Percentiles rank a stretch among this genome's conserved stretches.
These are phyloP conservation scores for Petroica traversi DNA, from an alignment of 2,113 vertebrate species.

Conservation along the genomic window DNA sequence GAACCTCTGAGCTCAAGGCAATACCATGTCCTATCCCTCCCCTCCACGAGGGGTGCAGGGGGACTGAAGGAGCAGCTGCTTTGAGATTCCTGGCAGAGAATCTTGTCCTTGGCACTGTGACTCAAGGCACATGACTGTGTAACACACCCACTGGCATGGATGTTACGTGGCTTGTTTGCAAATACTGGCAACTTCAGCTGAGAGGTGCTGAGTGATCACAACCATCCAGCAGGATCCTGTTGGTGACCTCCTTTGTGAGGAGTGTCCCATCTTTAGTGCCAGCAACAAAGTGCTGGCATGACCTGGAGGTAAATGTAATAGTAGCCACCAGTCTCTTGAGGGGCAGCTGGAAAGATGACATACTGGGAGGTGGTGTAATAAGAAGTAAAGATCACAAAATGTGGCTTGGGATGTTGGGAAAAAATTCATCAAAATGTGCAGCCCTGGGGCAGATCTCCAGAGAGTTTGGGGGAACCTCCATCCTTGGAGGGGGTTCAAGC, in stretches of 20 bases:
- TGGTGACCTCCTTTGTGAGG: background rate
- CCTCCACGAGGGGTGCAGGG: background rate
- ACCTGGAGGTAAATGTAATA: background rate
- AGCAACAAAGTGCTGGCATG: background rate
- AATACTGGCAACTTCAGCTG: background rate
- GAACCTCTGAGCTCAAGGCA: background rate
- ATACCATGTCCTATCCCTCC: background rate
- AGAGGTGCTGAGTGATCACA: background rate
- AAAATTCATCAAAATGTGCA: background rate
- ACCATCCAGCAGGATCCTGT: background rate
- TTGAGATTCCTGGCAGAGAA: background rate
- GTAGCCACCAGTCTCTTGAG: background rate
- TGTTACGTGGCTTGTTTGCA: slow-evolving; percentile 3
- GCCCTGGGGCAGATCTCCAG: background rate
- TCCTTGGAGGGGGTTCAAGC: background rate
- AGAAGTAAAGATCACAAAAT: background rate
- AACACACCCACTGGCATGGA: background rate
- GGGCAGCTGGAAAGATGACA: background rate
- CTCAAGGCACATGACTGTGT: background rate
- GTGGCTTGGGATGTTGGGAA: background rate
- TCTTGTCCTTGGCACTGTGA: background rate
- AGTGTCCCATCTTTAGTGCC: background rate
- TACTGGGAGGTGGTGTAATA: background rate
- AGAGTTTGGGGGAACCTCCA: background rate
- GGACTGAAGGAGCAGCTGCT: background rate